Base-by-base conservation (phyloP, 2,888 invertebrate species). In the Pseudococcus jackbeardsleyi region DNA sequence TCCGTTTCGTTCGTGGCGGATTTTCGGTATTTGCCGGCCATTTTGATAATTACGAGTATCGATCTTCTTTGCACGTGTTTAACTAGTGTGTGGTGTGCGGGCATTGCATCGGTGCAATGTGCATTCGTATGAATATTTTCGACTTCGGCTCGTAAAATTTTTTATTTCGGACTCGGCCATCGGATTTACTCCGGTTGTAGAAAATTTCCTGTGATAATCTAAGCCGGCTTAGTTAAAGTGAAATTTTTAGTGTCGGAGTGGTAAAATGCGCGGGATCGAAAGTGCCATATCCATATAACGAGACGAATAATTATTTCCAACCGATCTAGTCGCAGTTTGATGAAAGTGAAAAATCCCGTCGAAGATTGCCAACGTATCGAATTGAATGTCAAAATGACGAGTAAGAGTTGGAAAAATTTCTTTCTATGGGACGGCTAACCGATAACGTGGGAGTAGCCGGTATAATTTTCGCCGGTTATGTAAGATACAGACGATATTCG, bases 91-190 rank as follows among this genome's bases (percentile, higher is more conserved):
- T 46, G 46, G 42, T 46, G 79, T 46, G 46, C 79, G 79, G 17
- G n/a, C 79, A 19, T 82, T 82, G 79, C 79, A 82, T 82, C 46
- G 79, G 46, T 82, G 79, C 79, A 82, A 82, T 82, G 79, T 82
- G 19, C 79, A 46, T 82, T 82, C 46, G 46, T 3, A 33, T 17
- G 22, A 15, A 4, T 42, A 9, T 46, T 42, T 77, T 42, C 79
- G 79, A 19, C 46, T 77, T 42, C 79, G 79, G 19, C 46, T 19
- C 12, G 46, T 46, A 46, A n/a, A 7, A 15, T 72, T 72, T 72
- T 33, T 72, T 72, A 64, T 54, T 64, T 64, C 22, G 64, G 22
- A 64, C 22, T 22, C 9, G 64, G 22, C 22, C 9, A 4, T 64
- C 22, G 9, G 64, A 64, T 64, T 1, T 5, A 26, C 26, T 22